Percentiles rank a stretch among this genome's conserved stretches.
phyloP scores from a whole-genome alignment of 2,888 invertebrate genomes.

The Hemistola chrysoprasaria region DNA sequence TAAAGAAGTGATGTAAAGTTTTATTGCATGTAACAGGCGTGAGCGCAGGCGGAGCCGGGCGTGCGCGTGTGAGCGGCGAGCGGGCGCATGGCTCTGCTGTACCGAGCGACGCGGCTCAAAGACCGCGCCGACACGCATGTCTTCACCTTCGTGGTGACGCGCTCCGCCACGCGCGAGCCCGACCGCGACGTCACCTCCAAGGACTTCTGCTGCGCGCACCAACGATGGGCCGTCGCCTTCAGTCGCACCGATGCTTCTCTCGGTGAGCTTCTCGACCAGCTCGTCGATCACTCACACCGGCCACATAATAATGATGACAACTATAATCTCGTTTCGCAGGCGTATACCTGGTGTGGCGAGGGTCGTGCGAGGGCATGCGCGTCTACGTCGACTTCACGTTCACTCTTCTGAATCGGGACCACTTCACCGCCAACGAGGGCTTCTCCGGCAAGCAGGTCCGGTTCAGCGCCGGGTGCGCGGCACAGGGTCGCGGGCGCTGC shows the following conservation, averaged over 20 bases:
- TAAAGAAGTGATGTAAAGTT: too few species aligned
- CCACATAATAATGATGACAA: neutral
- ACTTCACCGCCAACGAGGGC: slow-evolving; percentile 91
- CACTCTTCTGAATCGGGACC: slow-evolving; percentile 90
- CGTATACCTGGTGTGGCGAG: slow-evolving; percentile 89
- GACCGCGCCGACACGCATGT: slow-evolving; percentile 92
- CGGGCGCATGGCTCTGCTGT: slow-evolving; percentile 88
- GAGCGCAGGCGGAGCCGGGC: slow-evolving; percentile 68
- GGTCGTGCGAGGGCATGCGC: slow-evolving; percentile 87
- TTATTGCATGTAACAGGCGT: too few species aligned
- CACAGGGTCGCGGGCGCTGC: slow-evolving; percentile 88
- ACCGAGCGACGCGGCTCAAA: slow-evolving; percentile 91
- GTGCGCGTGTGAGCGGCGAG: slow-evolving; percentile 68
- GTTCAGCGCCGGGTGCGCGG: slow-evolving; percentile 86
- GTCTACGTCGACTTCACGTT: slow-evolving; percentile 91
- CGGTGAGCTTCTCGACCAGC: slow-evolving; percentile 44
- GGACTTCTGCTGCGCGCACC: slow-evolving; percentile 91
- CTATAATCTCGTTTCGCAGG: slow-evolving; percentile 82
- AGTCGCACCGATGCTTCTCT: slow-evolving; percentile 88
- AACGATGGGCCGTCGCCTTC: slow-evolving; percentile 91
- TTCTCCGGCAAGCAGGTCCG: slow-evolving; percentile 89
- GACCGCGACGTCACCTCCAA: slow-evolving; percentile 91
- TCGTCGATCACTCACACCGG: too few species aligned
- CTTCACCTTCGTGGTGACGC: slow-evolving; percentile 92
- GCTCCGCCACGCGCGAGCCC: slow-evolving; percentile 88